Evolutionary conservation across 2,888 invertebrate species (phyloP).

Genomic region (Phania funesta): DNA sequence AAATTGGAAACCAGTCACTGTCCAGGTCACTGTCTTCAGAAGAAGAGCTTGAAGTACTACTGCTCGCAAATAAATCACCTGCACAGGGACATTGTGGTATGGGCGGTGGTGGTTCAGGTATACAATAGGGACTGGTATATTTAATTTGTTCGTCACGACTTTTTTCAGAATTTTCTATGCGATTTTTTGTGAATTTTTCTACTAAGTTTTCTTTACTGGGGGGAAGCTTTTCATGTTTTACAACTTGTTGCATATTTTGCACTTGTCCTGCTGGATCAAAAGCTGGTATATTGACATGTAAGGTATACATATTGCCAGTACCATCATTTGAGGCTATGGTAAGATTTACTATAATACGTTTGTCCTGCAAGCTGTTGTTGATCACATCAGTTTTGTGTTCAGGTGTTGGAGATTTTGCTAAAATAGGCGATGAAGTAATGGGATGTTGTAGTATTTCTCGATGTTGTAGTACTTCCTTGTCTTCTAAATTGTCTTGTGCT

Average conservation of each 20-base stretch:
- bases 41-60: background rate
- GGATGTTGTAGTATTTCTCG: background rate
- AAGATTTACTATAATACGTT: slow-evolving; percentile 89
- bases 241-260: slow-evolving; percentile 71
- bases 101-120: slow-evolving; percentile 78
- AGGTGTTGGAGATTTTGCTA: background rate
- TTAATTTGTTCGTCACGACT: background rate
- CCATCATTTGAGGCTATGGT: slow-evolving; percentile 88
- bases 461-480: background rate
- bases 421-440: slow-evolving; percentile 41
- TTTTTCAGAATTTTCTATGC: background rate
- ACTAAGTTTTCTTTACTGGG: background rate
- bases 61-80: slow-evolving; percentile 66
- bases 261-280: slow-evolving; percentile 72
- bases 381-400: slow-evolving; percentile 28
- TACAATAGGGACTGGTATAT: slow-evolving; percentile 72
- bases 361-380: slow-evolving; percentile 68
- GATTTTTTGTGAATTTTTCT: slow-evolving; percentile 38
- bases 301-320: slow-evolving; percentile 84
- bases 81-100: slow-evolving; percentile 79
- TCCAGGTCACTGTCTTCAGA: slow-evolving; percentile 67
- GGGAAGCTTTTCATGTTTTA: slow-evolving; percentile 72
- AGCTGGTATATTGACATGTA: slow-evolving; percentile 90
- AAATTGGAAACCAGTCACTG: slow-evolving; percentile 33
- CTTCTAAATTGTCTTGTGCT: slow-evolving; percentile 20